Evolutionary conservation across 2,797 vertebrate species (phyloP), one percentile per base, ranked within the genome.

Genomic region (Hoplostethus atlanticus): DNA sequence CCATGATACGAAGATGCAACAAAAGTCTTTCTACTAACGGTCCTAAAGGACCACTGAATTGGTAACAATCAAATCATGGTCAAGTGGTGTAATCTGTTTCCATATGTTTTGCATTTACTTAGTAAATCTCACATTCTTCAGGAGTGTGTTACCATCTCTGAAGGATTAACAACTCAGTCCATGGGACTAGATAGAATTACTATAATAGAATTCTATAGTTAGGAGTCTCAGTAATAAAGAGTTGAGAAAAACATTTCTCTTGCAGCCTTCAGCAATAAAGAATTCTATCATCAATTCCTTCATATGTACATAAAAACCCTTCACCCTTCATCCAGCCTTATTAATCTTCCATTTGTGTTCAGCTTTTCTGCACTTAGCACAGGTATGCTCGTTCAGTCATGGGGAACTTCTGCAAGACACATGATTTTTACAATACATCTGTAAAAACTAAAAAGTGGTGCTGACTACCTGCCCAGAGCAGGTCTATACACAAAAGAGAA

Each of bases 401-500:
- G 34, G 13, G 4, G n/a, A 48, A 4, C 7, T 9, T 47, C 13
- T 58, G 16, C 10, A 30, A 50, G 34, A 57, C 2, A 5, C 11
- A 34, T 34, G 34, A 34, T 34, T 34, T 34, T 34, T 34, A 34
- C 4, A 34, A 4, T 34, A 34, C 34, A 34, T 34, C 4, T 34
- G 34, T 34, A 34, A 34, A 34, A 34, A 34, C 34, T 5, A 34
- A 34, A 34, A 34, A 34, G 4, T 34, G 34, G 34, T 6, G 34
- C 34, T 34, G 31, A 34, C 2, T 34, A 34, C 6, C 31, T 34
- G 3, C 31, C 31, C 2, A 34, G 6, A 58, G 21, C n/a, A 62
- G 13, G 6, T 46, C 42, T 17, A 57, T 13, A 7, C 16, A 48
- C 12, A 53, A 53, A 58, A 28, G 34, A 34, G 64, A 75, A 68